These are phyloP conservation scores for Tychaedon coryphoeus DNA, from an alignment of 2,113 vertebrate species.

Conservation along the genomic window DNA sequence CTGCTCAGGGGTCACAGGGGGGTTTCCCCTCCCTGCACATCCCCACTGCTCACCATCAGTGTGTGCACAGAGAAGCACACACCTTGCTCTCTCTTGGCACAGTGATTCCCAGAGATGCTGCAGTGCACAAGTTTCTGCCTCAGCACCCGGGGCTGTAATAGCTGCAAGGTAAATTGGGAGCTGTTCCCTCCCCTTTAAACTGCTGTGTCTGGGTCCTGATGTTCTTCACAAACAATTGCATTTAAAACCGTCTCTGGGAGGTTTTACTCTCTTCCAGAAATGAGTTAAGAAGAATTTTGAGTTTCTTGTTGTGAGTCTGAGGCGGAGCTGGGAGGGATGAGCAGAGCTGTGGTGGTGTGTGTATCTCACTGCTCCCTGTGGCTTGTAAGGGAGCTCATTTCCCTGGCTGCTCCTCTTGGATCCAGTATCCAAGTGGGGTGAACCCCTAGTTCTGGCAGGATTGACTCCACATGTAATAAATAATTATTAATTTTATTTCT, in stretches of 20 bases:
- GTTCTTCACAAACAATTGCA: conserved; percentile 30
- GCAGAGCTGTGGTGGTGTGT: neutral
- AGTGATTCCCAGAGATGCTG: neutral
- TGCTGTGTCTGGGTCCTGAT: neutral
- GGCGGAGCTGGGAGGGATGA: neutral
- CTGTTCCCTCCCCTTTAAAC: neutral
- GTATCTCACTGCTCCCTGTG: neutral
- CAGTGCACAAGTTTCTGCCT: neutral
- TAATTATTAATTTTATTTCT: neutral
- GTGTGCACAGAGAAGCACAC: neutral
- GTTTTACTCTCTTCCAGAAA: neutral
- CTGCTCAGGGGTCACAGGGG: neutral
- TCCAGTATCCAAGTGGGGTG: neutral
- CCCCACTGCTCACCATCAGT: neutral
- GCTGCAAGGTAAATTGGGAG: neutral
- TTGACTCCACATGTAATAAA: neutral
- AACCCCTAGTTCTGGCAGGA: neutral
- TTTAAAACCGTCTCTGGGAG: neutral
- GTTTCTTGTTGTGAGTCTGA: neutral
- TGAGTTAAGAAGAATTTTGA: neutral
- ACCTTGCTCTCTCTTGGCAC: neutral
- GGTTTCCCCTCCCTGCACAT: neutral
- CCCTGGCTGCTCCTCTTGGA: neutral
- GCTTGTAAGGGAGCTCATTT: neutral
- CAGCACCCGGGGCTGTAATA: neutral